phyloP scores from a whole-genome alignment of 2,888 invertebrate species.

The Protophormia terraenovae region DNA sequence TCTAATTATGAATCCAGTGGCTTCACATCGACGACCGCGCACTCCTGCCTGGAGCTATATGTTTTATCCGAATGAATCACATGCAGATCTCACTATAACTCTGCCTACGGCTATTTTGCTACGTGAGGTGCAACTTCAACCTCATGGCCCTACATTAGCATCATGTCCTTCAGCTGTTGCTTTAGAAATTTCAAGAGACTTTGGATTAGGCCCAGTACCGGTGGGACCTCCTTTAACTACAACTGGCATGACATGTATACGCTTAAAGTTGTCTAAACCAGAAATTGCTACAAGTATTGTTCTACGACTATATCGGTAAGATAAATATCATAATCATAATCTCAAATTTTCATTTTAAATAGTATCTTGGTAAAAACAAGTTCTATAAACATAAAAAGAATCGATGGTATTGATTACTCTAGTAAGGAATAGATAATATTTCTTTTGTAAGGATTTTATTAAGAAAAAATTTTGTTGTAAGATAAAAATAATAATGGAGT shows the following conservation, averaged over 20 bases:
- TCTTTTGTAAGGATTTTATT: too few relatives aligned
- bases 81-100: slow-evolving; percentile 92
- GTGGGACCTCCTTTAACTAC: slow-evolving; percentile 93
- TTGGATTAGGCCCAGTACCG: slow-evolving; percentile 89
- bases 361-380: too few relatives aligned
- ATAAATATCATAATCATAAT: too few relatives aligned
- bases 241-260: slow-evolving; percentile 93
- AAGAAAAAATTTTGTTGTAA: too few relatives aligned
- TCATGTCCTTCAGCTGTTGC: slow-evolving; percentile 95
- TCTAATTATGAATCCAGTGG: slow-evolving; percentile 89
- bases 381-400: too few relatives aligned
- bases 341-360: too few relatives aligned
- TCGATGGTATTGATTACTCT: too few relatives aligned
- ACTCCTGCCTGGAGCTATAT: slow-evolving; percentile 98
- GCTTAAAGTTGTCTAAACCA: slow-evolving; percentile 90
- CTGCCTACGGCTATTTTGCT: slow-evolving; percentile 94
- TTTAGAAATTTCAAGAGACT: slow-evolving; percentile 91
- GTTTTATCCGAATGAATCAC: slow-evolving; percentile 94
- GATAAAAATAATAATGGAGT: too few relatives aligned
- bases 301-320: slow-evolving; percentile 82
- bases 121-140: slow-evolving; percentile 93
- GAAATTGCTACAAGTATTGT: slow-evolving; percentile 93
- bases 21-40: slow-evolving; percentile 91
- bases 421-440: too few relatives aligned
- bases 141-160: slow-evolving; percentile 91